phyloP scores from a whole-genome alignment of 2,113 vertebrate genomes.

The Psettodes erumei region DNA sequence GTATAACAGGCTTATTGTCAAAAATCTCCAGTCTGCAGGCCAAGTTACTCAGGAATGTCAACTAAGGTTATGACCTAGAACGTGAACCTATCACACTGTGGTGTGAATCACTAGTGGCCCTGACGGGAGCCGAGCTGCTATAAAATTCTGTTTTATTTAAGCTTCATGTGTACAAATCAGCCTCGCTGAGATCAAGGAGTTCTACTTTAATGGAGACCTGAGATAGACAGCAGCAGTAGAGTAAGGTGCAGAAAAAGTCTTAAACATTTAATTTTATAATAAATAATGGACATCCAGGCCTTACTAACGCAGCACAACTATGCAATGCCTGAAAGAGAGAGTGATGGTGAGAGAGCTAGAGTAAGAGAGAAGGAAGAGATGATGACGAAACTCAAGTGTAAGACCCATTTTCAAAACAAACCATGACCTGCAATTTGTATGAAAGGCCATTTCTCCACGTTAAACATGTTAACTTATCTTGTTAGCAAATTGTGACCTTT shows the following conservation, averaged over 20 bases:
- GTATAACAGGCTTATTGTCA: background rate
- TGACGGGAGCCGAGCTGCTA: conserved; percentile 4
- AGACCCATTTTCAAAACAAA: conserved; percentile 67
- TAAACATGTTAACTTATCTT: conserved; percentile 43
- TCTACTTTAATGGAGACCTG: background rate
- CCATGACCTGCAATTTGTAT: conserved; percentile 58
- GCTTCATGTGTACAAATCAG: background rate
- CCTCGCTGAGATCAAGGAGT: background rate
- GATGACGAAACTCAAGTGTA: conserved; percentile 81
- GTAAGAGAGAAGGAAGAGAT: conserved; percentile 27
- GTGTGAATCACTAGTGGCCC: conserved; percentile 1
- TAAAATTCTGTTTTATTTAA: background rate
- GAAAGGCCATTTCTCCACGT: conserved; percentile 55
- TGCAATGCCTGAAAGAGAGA: background rate
- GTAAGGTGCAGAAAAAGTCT: conserved; percentile 9
- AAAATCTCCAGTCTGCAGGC: background rate
- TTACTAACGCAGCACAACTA: conserved; percentile 33
- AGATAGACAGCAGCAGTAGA: background rate
- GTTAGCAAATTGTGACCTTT: conserved; percentile 40
- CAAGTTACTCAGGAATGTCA: background rate
- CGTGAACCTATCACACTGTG: background rate
- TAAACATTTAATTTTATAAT: conserved; percentile 33
- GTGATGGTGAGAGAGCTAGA: conserved; percentile 2
- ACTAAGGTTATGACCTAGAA: background rate
- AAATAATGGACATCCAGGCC: conserved; percentile 48